These are phyloP conservation scores for Anhinga anhinga DNA, from an alignment of 2,113 vertebrate genomes.

Conservation along the genomic window DNA sequence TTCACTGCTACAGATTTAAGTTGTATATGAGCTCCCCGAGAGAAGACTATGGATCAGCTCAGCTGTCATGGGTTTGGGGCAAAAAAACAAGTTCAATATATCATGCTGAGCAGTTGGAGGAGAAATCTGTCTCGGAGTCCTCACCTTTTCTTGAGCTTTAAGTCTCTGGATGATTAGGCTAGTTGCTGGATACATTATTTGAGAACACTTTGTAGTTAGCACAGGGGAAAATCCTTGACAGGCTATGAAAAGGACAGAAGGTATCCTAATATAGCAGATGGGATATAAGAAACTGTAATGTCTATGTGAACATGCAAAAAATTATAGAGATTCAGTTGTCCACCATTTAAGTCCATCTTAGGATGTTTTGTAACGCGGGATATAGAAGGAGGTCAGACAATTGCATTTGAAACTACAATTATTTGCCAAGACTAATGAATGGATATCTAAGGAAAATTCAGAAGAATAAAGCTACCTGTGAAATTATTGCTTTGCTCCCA, in stretches of 20 bases:
- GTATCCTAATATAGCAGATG: not conserved
- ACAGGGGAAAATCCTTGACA: not conserved
- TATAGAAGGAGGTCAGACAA: not conserved
- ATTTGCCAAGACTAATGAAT: not conserved
- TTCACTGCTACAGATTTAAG: not conserved
- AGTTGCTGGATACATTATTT: not conserved
- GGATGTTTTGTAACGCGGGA: not conserved
- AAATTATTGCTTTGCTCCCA: not conserved
- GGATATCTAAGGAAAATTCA: not conserved
- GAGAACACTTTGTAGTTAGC: not conserved
- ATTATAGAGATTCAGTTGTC: not conserved
- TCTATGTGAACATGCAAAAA: not conserved
- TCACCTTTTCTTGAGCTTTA: not conserved
- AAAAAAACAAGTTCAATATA: not conserved
- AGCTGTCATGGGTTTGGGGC: not conserved
- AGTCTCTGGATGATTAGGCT: not conserved
- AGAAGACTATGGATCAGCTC: not conserved
- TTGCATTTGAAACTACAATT: not conserved
- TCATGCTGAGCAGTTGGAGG: not conserved
- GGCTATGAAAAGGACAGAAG: not conserved
- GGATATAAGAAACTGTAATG: not conserved
- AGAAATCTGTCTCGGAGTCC: not conserved
- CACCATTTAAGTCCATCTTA: not conserved
- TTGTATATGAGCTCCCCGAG: not conserved
- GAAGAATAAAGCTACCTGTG: not conserved